phyloP scores from a whole-genome alignment of 2,113 vertebrate species.

The Petaurus breviceps region DNA sequence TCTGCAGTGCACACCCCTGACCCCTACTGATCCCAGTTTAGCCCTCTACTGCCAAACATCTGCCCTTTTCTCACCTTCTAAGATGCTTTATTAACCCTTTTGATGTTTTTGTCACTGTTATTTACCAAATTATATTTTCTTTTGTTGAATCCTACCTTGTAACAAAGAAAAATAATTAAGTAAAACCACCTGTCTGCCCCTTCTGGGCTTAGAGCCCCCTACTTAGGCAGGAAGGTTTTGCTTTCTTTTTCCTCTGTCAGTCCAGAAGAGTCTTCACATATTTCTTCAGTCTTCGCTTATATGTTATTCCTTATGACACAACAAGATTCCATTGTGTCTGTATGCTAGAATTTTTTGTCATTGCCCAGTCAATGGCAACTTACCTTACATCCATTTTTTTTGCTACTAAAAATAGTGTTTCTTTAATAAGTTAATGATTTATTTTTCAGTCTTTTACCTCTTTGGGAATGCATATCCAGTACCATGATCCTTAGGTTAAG shows the following conservation, averaged over 20 bases:
- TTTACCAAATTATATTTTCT: background rate
- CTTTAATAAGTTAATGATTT: background rate
- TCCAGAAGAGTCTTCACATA: background rate
- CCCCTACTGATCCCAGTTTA: background rate
- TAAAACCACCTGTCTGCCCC: background rate
- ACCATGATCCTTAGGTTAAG: background rate
- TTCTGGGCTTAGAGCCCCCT: background rate
- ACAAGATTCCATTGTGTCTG: background rate
- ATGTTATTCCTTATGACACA: background rate
- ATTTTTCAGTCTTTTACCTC: background rate
- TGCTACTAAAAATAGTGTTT: background rate
- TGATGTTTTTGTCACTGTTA: background rate
- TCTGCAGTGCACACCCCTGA: background rate
- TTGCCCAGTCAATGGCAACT: background rate
- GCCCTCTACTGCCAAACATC: background rate
- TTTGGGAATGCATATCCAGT: background rate
- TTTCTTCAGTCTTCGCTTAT: background rate
- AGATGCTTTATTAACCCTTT: background rate
- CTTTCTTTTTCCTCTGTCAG: background rate
- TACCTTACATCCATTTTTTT: no score
- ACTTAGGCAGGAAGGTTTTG: background rate
- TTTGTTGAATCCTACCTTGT: background rate
- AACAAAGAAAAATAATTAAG: background rate
- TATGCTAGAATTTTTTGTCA: background rate
- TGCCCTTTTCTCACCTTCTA: background rate